phyloP scores from a whole-genome alignment of 2,113 vertebrate species.

The Tachycineta bicolor region DNA sequence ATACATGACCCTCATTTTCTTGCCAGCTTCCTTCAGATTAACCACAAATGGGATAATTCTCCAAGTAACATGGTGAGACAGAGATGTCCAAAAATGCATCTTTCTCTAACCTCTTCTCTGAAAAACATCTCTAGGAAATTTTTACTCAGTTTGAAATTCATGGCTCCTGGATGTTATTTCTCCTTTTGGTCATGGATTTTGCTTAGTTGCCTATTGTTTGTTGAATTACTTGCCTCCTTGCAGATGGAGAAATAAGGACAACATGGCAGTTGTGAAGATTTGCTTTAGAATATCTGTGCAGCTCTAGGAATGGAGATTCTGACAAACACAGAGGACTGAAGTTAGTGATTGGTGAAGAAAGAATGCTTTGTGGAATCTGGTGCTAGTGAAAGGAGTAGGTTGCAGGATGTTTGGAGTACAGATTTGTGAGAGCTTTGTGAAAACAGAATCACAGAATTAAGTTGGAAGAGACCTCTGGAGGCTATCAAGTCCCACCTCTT shows the following conservation, averaged over 20 bases:
- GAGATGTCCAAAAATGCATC: background rate
- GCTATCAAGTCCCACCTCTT: background rate
- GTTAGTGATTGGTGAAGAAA: background rate
- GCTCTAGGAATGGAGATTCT: background rate
- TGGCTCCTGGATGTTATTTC: background rate
- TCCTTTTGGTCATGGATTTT: background rate
- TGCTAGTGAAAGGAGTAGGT: background rate
- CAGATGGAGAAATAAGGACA: background rate
- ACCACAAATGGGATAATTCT: background rate
- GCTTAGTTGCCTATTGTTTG: background rate
- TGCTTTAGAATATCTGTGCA: background rate
- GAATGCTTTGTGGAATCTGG: background rate
- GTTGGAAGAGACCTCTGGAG: background rate
- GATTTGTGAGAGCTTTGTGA: background rate
- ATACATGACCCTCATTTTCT: background rate
- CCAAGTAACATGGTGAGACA: background rate
- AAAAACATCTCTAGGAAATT: background rate
- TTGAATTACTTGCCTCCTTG: background rate
- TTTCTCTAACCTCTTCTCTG: background rate
- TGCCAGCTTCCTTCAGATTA: background rate
- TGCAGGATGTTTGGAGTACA: background rate
- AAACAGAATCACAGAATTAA: background rate
- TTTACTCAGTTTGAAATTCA: background rate
- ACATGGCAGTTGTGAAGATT: background rate
- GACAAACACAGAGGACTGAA: background rate